Base-by-base conservation (phyloP, 2,797 vertebrate species). In the Champsocephalus gunnari region DNA sequence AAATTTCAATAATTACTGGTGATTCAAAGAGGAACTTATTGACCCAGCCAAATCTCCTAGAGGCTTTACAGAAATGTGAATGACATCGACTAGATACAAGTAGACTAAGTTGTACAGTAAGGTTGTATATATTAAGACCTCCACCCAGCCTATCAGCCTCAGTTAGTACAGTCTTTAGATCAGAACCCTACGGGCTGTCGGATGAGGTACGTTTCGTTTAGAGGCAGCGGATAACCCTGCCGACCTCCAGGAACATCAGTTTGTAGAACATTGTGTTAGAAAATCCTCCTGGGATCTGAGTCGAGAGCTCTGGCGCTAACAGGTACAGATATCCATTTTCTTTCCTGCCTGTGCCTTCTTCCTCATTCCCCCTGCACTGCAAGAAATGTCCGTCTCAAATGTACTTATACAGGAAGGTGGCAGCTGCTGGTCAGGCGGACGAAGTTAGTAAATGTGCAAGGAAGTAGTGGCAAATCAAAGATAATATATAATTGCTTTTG, bases 261-360 rank as follows among this genome's bases (percentile, higher is more conserved):
- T 92, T 92, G 89, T 91, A 86, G 89, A 92, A 92, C 90, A 93
- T 90, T 89, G 87, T 91, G 87, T 91, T 80, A 84, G 84, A 84
- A 38, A 85, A 89, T 75, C 64, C 92, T 89, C 89, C 64, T 24
- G 86, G 90, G 92, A 92, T 81, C 76, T 53, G 78, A 90, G 90
- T 78, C 73, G 21, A 85, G 89, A 91, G 86, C 88, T 90, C 85
- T 75, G 75, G 83, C 87, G 87, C 91, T 92, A 92, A 94, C 92
- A 90, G 89, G 85, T 93, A 93, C 91, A 93, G 88, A 93, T 92
- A 93, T 92, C 90, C 89, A 91, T 94, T 93, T 92, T 93, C 82
- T 87, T 76, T 73, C 74, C 78, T 80, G 84, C 86, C 73, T 82
- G 85, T 69, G 67, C 80, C 82, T 77, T 80, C 83, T 77, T 82